Evolutionary conservation across 2,113 vertebrate genomes (phyloP), one percentile per base, ranked within the genome.

Genomic region (Serilophus lunatus): DNA sequence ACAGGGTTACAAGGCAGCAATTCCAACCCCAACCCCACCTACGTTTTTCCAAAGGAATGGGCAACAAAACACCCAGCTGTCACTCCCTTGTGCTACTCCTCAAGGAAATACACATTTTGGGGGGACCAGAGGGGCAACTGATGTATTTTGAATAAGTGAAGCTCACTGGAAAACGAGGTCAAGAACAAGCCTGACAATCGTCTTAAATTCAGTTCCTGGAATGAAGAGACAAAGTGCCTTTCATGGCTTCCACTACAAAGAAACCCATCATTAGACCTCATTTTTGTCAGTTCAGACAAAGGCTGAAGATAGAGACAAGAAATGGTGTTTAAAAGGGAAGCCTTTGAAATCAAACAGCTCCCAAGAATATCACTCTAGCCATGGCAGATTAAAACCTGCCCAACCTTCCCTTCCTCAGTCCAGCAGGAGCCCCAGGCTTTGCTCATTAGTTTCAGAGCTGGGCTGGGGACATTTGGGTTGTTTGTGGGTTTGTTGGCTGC

Each of bases 221-320:
- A 82, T 50, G 63, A 92, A 92, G 8, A 74, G 82, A 68, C 72
- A 86, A 82, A 50, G 61, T n/a, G 53, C 81, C 69, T 93, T 86
- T 74, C 70, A 82, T 22, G 35, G 72, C 61, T 60, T 47, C 76
- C 72, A 65, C 89, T 75, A 92, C 69, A 36, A 95, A 95, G 70
- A 92, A 90, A 94, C 68, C 49, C 94, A 72, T 87, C 85, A 82
- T 95, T 82, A 95, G 31, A 71, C 4, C 92, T 93, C 90, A 63
- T 86, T 69, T 90, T 38, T 93, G 68, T 72, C 83, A 90, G 26
- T 38, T 71, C 63, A 25, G 40, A 82, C 57, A 79, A 86, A 94
- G 85, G 31, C 23, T 76, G 14, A 63, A 87, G 45, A 80, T 18
- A 50, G 20, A 77, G 3, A 36, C 8, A 6, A n/a, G 38, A 45